Evolutionary conservation across 2,113 vertebrate genomes (phyloP).

Genomic region (Holacanthus passer): DNA sequence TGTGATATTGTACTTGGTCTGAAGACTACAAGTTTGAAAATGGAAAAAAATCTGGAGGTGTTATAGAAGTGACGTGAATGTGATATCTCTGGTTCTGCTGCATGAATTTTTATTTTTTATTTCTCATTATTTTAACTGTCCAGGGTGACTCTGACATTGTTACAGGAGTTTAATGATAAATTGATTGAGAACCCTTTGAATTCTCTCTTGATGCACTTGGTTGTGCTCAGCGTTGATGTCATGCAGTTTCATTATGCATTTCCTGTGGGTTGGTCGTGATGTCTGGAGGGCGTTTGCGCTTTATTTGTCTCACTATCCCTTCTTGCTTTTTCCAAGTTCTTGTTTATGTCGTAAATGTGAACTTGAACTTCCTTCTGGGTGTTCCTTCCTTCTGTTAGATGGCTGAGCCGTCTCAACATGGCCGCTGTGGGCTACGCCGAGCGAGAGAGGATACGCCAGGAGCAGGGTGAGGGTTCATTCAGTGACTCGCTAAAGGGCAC

Average conservation of each 20-base stretch:
- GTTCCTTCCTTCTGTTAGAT: conserved; percentile 80
- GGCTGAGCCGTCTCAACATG: conserved; percentile 98
- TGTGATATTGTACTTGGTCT: no score
- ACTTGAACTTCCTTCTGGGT: background rate
- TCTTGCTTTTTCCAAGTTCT: background rate
- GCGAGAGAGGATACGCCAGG: conserved; percentile 95
- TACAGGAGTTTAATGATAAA: background rate
- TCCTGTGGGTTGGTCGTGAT: background rate
- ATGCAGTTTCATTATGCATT: background rate
- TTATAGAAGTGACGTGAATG: no score
- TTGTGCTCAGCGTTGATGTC: background rate
- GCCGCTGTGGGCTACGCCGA: conserved; percentile 94
- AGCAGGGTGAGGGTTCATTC: conserved; percentile 88
- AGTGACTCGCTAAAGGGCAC: background rate
- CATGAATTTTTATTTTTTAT: background rate
- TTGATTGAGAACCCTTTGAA: background rate
- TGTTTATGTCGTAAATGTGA: background rate
- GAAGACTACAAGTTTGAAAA: no score
- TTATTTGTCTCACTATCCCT: background rate
- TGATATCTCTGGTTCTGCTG: background rate
- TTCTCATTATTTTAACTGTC: background rate
- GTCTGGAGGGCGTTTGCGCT: background rate
- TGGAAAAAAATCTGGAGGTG: no score
- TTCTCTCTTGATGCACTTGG: background rate
- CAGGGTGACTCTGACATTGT: background rate